Conservation (phyloP, 2,888 invertebrate species). For the Lasioglossum lativentre region DNA sequence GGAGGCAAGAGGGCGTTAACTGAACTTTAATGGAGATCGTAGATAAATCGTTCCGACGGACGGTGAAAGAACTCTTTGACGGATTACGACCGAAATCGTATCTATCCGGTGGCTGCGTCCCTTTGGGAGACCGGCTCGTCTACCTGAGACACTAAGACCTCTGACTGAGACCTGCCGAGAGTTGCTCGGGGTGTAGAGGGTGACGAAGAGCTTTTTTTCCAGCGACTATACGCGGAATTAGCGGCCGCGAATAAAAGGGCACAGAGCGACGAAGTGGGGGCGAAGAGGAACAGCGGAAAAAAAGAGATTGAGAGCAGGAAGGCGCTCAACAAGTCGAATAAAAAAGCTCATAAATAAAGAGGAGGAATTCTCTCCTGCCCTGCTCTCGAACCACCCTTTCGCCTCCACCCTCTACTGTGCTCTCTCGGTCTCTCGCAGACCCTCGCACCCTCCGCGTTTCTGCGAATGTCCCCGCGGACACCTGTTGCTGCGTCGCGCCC, state of each 20-base stretch:
- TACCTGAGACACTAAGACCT: slow-evolving; percentile 52
- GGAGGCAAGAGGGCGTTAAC: slow-evolving; percentile 83
- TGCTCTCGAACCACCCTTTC: slow-evolving; percentile 71
- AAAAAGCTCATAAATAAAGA: slow-evolving; percentile 85
- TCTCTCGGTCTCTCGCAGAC: slow-evolving; percentile 65
- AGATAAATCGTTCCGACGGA: slow-evolving; percentile 81
- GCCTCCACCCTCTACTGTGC: slow-evolving; percentile 64
- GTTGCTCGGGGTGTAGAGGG: background rate
- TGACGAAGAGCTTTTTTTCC: background rate
- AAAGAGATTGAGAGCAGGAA: slow-evolving; percentile 53
- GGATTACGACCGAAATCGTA: slow-evolving; percentile 83
- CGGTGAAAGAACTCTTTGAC: slow-evolving; percentile 83
- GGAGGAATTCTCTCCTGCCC: slow-evolving; percentile 75
- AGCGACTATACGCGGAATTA: slow-evolving; percentile 40
- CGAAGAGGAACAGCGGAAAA: slow-evolving; percentile 25
- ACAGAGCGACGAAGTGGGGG: slow-evolving; percentile 26
- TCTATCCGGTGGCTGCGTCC: slow-evolving; percentile 76
- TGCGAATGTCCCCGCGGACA: slow-evolving; percentile 84
- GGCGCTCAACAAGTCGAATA: slow-evolving; percentile 84
- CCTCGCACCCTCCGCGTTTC: slow-evolving; percentile 79
- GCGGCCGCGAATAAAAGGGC: slow-evolving; percentile 7
- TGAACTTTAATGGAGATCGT: slow-evolving; percentile 84
- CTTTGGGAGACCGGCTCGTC: slow-evolving; percentile 37
- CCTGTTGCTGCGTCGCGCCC: slow-evolving; percentile 80
- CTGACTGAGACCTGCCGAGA: slow-evolving; percentile 1